Evolutionary conservation across 2,113 vertebrate genomes (phyloP).

Genomic region (Pantherophis guttatus): DNA sequence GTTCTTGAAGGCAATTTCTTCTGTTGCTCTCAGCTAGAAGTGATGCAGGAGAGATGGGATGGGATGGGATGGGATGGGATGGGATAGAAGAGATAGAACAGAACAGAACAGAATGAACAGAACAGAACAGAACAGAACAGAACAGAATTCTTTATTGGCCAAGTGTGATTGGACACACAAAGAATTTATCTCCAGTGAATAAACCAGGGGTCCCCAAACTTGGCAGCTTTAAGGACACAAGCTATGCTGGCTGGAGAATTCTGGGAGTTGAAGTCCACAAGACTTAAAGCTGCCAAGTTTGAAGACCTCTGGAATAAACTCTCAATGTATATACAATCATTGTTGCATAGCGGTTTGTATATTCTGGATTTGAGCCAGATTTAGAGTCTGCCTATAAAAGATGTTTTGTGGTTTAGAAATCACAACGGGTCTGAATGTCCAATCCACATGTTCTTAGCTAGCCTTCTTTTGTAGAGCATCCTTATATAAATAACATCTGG

Average conservation of each 20-base stretch:
- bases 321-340: background rate
- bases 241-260: too few relatives aligned
- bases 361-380: background rate
- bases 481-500: background rate
- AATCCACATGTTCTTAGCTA: background rate
- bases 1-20: background rate
- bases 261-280: too few relatives aligned
- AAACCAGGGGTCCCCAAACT: background rate
- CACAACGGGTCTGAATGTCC: background rate
- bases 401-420: background rate
- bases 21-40: fast-evolving
- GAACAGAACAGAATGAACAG: too few relatives aligned
- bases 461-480: background rate
- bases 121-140: background rate
- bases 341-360: background rate
- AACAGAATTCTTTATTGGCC: background rate
- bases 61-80: background rate
- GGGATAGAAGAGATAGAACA: background rate
- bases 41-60: fast-evolving
- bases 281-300: too few relatives aligned
- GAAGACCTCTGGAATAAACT: background rate
- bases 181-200: background rate
- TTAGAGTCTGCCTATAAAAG: background rate
- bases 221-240: too few relatives aligned
- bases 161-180: background rate